Conservation (phyloP, 2,888 invertebrate genomes). For the Hyposoter dolosus region DNA sequence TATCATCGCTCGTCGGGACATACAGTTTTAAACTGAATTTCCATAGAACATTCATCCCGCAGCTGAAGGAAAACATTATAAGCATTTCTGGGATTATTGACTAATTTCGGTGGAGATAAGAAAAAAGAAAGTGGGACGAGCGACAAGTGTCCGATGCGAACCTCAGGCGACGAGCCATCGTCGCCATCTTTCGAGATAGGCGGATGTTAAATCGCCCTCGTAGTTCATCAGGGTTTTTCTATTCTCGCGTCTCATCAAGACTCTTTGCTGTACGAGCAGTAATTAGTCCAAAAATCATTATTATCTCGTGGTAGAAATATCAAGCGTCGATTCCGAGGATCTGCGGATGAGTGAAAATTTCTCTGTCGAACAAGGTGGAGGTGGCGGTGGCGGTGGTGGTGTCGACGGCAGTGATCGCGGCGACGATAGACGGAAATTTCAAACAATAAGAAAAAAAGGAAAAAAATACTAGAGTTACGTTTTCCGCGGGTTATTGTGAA, state of each 20-base stretch:
- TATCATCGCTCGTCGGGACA: not conserved
- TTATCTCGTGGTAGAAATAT: not conserved
- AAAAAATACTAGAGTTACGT: constrained; percentile 6
- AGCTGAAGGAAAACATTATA: not conserved
- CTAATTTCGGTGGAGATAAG: not conserved
- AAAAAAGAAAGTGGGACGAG: constrained; percentile 20
- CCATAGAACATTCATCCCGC: not conserved
- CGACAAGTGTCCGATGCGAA: constrained; percentile 30
- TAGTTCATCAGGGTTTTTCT: constrained; percentile 23
- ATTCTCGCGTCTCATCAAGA: not conserved
- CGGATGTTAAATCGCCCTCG: constrained; percentile 62
- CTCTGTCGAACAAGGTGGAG: not conserved
- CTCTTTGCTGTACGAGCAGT: not conserved
- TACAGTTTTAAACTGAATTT: not conserved
- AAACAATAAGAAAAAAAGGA: not conserved
- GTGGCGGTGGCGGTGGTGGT: not conserved
- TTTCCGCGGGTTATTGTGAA: constrained; percentile 20
- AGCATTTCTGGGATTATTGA: not conserved
- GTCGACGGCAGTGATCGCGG: constrained; percentile 1
- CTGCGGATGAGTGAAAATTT: constrained; percentile 14
- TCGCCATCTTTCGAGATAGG: constrained; percentile 66
- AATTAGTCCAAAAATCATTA: not conserved
- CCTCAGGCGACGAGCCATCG: constrained; percentile 58
- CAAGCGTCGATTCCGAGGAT: not conserved
- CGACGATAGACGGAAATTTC: not conserved